Evolutionary conservation across 2,113 vertebrate genomes (phyloP).

Genomic region (Gymnocephalus cernua): DNA sequence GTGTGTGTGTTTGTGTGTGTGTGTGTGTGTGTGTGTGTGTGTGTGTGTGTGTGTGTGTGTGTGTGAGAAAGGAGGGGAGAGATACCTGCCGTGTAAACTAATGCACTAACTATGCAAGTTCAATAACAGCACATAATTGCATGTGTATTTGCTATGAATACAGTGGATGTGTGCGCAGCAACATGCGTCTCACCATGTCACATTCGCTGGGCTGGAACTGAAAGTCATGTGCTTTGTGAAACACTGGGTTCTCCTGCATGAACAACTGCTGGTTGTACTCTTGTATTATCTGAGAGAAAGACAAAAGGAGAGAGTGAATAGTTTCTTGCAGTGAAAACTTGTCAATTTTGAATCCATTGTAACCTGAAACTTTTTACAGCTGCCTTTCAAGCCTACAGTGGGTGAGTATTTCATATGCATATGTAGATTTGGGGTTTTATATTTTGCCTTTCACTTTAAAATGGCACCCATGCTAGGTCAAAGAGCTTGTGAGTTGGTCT

Average conservation of each 20-base stretch:
- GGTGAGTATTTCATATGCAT: slow-evolving; percentile 32
- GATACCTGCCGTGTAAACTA: slow-evolving; percentile 22
- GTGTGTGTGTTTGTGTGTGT: slow-evolving; percentile 5
- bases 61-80: background rate
- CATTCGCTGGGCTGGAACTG: slow-evolving; percentile 97
- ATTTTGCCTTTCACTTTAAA: background rate
- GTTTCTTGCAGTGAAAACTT: background rate
- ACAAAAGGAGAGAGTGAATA: slow-evolving; percentile 6
- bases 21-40: background rate
- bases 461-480: background rate
- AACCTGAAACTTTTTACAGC: background rate
- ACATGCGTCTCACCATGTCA: slow-evolving; percentile 89
- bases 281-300: slow-evolving; percentile 89
- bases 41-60: background rate
- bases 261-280: slow-evolving; percentile 98
- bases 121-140: no score
- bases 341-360: background rate
- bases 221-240: slow-evolving; percentile 95
- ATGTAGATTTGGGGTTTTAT: background rate
- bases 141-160: no score
- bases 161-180: no score
- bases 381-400: background rate
- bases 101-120: slow-evolving; percentile 36
- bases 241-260: slow-evolving; percentile 94
- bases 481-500: background rate